Conservation (phyloP, 2,888 invertebrate genomes). For the Napeogenes sylphis region DNA sequence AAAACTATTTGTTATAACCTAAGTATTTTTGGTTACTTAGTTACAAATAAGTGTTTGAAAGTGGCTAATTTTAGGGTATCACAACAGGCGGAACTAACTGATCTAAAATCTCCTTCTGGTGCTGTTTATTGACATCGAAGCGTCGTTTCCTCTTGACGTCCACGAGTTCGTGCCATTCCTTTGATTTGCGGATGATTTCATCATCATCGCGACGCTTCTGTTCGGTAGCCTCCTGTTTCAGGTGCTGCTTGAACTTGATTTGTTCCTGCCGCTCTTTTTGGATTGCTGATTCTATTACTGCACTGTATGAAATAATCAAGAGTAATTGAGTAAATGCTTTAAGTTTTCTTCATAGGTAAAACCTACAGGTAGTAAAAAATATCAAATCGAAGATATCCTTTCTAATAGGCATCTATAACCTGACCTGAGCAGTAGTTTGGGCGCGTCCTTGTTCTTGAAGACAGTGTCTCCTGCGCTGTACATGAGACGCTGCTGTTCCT, state of each 20-base stretch:
- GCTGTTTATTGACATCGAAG: conserved; percentile 53
- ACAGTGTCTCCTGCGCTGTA: conserved; percentile 61
- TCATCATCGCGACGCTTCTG: conserved; percentile 51
- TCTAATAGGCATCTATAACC: neutral
- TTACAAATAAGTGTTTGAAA: no score
- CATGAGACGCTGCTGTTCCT: conserved; percentile 58
- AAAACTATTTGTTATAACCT: no score
- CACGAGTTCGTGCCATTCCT: conserved; percentile 57
- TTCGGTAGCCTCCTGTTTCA: conserved; percentile 48
- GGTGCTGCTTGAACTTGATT: conserved; percentile 52
- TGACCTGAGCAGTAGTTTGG: conserved; percentile 63
- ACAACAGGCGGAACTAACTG: conserved; percentile 48
- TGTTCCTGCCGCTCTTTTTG: conserved; percentile 65
- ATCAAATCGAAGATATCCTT: neutral
- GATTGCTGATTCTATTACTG: conserved; percentile 65
- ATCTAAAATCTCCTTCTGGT: conserved; percentile 59
- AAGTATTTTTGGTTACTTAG: no score
- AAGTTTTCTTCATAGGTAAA: neutral
- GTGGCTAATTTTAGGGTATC: no score
- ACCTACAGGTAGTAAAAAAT: no score
- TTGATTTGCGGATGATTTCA: conserved; percentile 50
- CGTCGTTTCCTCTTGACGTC: conserved; percentile 42
- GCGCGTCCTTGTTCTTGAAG: conserved; percentile 70
- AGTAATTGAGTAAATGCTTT: neutral
- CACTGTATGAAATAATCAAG: conserved; percentile 41